Evolutionary conservation across 1,140 invertebrate species (phyloP), one percentile per base, ranked within the genome.

Genomic region (Drosophila sproati): DNA sequence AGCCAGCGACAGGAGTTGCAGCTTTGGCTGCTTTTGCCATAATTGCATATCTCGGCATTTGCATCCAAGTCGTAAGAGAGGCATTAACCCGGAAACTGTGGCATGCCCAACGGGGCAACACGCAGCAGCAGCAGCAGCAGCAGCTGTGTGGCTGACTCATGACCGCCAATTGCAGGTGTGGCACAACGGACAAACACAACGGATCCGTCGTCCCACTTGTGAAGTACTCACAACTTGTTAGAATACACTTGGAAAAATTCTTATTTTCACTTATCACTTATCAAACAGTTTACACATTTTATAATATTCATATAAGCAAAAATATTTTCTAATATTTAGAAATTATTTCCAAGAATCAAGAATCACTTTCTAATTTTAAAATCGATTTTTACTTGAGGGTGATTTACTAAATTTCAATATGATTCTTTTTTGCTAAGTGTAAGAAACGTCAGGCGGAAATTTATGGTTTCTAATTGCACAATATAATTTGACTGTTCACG

Each of bases 61-160:
- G 77, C 41, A 86, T 78, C 82, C 70, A 20, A 20, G 20, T 20
- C 20, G 4, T 62, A 32, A 82, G 70, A 78, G 80, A 59, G 81
- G 67, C 69, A 78, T 80, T 86, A 88, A 83, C 83, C 83, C 83
- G 83, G 83, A 88, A 88, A 89, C 85, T 73, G 55, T 73, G 67
- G 81, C 70, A 70, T 8, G 64, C 48, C 52, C 20, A 20, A 52
- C 41, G 39, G 34, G 56, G 34, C 45, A 20, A 20, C 29, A 45
- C 48, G 50, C 62, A 64, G 37, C 28, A 64, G 67, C 12, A 34
- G 62, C 35, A n/a, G 8, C 39, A 10, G n/a, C 3, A 34, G 20
- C 39, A 35, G 50, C 34, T 43, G 55, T 55, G 39, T 34, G 34
- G 66, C 67, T 75, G 73, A 75, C 50, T 75, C 73, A 75, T 60